A percentile compares a stretch with the other conserved stretches of the same genome.
Conservation (phyloP, 2,888 invertebrate species). For the Ariolimax columbianus region DNA sequence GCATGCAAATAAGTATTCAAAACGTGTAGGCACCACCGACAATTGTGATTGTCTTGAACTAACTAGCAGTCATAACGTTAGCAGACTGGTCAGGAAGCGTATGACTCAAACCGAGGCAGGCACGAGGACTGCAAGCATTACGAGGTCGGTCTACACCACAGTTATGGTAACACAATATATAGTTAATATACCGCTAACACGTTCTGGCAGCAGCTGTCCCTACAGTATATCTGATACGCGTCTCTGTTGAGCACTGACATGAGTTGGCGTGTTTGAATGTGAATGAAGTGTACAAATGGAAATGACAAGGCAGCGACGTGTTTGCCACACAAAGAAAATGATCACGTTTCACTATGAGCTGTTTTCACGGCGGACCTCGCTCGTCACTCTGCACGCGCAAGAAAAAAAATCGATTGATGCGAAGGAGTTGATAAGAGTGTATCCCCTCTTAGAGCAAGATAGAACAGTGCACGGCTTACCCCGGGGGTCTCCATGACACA, state of each 20-base stretch:
- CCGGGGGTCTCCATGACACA: not conserved
- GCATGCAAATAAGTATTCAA: no score
- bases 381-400: not conserved
- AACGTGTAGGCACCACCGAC: no score
- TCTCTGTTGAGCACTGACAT: not conserved
- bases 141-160: not conserved
- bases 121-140: not conserved
- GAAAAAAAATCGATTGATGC: conserved; percentile 17
- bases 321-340: conserved; percentile 23
- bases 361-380: conserved; percentile 1
- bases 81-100: not conserved
- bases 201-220: not conserved
- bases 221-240: not conserved
- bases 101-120: conserved; percentile 8
- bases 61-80: not conserved
- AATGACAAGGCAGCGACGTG: not conserved
- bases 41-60: no score
- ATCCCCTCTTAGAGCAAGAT: not conserved
- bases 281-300: not conserved
- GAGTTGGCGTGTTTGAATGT: not conserved
- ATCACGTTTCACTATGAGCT: not conserved
- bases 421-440: not conserved
- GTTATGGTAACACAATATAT: not conserved
- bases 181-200: not conserved
- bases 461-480: not conserved